Base-by-base conservation (phyloP, 2,797 vertebrate genomes). In the Discoglossus pictus region DNA sequence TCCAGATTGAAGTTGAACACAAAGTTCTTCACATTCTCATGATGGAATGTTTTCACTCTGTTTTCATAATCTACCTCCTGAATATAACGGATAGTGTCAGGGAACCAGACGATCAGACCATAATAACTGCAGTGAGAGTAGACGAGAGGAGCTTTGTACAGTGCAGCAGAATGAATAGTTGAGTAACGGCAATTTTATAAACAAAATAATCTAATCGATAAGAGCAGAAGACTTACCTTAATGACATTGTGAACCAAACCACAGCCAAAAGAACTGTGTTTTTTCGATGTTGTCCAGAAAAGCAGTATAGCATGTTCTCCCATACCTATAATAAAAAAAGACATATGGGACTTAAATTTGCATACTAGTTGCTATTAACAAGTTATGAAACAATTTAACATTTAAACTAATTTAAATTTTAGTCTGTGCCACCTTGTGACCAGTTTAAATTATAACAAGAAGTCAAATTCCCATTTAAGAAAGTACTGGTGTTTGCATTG, bases 1-100 rank as follows among this genome's bases (percentile, higher is more conserved):
- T 97, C 92, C 81, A 99, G 80, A 0, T 96, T 95, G 83, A 99
- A 99, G 83, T 99, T 99, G 74, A 99, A 98, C 58, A 93, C 94
- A 82, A 96, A 93, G 1, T 85, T 87, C 1, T 91, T 90, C 7
- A 99, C 92, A 0, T 88, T 85, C 59, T 99, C 94, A 2, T 88
- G 75, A 2, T 92, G 82, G 70, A 98, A 98, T 7, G 87, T 77
- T 75, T 89, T 90, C 42, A 93, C 89, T 61, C 90, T 93, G 39
- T 90, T 90, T 67, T 94, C 91, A 1, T 96, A 98, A 0, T 92
- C 93, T 72, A 95, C 93, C 0, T 93, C 94, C 84, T 99, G 94
- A 80, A 95, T 88, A 79, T 97, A 93, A 4, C 97, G 97, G 75
- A 99, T 97, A 93, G 98, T 97, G 60, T 99, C 97, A 1, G 97